These are phyloP conservation scores for Typhlichthys subterraneus DNA, from an alignment of 2,797 vertebrate species.

Conservation along the genomic window DNA sequence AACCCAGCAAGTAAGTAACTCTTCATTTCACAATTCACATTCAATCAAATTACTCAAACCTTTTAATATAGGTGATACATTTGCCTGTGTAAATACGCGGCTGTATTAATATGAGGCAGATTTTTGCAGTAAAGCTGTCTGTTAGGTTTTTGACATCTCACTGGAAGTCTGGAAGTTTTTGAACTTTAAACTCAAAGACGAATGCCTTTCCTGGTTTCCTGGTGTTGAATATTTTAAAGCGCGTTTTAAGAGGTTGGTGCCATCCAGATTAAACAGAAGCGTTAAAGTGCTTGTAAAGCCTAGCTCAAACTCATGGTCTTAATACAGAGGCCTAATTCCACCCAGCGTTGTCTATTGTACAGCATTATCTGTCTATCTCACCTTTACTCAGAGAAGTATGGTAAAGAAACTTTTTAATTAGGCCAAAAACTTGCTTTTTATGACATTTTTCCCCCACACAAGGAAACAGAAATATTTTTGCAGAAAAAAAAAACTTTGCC, in stretches of 20 bases:
- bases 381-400: conserved; percentile 34
- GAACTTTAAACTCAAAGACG: conserved; percentile 62
- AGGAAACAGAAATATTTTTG: conserved; percentile 27
- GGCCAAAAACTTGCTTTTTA: conserved; percentile 38
- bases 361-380: conserved; percentile 29
- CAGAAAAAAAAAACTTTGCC: conserved; percentile 31
- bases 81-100: too few species aligned
- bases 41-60: conserved; percentile 13
- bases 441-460: conserved; percentile 17
- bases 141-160: conserved; percentile 49
- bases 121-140: conserved; percentile 14
- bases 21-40: conserved; percentile 41
- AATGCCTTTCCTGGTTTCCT: conserved; percentile 30
- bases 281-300: conserved; percentile 51
- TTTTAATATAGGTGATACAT: not conserved
- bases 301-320: conserved; percentile 51
- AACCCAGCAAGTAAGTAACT: conserved; percentile 48
- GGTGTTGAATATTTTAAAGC: conserved; percentile 59
- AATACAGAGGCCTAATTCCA: conserved; percentile 52
- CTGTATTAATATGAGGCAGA: conserved; percentile 39
- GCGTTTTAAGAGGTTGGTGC: conserved; percentile 59
- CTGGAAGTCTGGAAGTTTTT: conserved; percentile 43
- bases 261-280: conserved; percentile 67
- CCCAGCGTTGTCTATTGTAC: conserved; percentile 40
- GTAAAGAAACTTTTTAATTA: conserved; percentile 61